Conservation (phyloP, 2,888 invertebrate genomes). For the Orthonychiurus folsomi region DNA sequence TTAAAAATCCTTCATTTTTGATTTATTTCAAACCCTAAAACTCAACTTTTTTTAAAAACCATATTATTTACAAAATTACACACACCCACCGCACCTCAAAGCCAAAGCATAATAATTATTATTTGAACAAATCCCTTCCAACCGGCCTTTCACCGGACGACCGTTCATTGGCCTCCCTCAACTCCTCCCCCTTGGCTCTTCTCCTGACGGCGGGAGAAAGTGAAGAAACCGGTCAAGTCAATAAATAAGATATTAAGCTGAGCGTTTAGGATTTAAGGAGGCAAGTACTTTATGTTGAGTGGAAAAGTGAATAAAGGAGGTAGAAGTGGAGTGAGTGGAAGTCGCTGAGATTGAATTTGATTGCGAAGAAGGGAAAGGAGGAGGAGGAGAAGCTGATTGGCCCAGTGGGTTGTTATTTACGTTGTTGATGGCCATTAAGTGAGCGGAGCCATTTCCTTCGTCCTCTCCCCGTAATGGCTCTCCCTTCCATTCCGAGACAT, state of each 20-base stretch:
- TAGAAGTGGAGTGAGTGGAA: not conserved
- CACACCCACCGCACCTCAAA: too few relatives aligned
- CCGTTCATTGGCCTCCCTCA: too few relatives aligned
- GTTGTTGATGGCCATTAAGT: constrained; percentile 16
- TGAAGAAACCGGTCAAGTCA: too few relatives aligned
- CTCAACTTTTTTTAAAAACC: too few relatives aligned
- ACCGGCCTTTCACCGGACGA: too few relatives aligned
- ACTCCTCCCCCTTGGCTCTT: too few relatives aligned
- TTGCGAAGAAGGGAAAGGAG: not conserved
- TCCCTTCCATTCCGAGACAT: constrained; percentile 28
- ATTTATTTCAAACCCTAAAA: too few relatives aligned
- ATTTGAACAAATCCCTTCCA: too few relatives aligned
- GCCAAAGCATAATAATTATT: too few relatives aligned
- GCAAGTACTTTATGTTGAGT: not conserved
- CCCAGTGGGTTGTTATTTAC: not conserved
- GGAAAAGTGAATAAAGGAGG: not conserved
- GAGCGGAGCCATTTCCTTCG: constrained; percentile 21
- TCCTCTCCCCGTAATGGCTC: constrained; percentile 13
- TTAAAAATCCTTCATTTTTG: too few relatives aligned
- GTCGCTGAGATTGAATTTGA: not conserved
- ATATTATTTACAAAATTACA: too few relatives aligned
- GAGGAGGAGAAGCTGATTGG: not conserved
- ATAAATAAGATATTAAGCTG: not conserved
- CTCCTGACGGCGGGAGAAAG: too few relatives aligned
- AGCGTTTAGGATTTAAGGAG: not conserved